Conservation (phyloP, 2,113 vertebrate species). For the Perccottus glenii region DNA sequence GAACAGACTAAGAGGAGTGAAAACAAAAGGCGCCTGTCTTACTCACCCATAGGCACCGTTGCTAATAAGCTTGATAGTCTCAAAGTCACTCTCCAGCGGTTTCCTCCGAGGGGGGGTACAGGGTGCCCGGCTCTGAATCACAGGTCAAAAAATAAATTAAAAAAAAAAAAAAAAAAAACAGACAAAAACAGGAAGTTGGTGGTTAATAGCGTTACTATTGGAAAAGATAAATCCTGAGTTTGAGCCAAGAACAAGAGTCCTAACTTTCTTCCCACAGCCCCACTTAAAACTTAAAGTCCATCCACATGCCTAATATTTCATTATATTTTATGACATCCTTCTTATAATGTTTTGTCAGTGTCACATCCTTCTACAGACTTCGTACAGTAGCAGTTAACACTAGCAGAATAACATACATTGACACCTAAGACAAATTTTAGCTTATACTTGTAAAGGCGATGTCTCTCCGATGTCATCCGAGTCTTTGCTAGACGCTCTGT, state of each 20-base stretch:
- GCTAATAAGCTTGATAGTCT: conserved; percentile 95
- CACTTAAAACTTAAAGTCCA: not conserved
- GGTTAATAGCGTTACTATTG: not conserved
- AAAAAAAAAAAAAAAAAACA: not conserved
- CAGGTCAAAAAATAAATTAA: not conserved
- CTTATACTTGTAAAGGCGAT: conserved; percentile 65
- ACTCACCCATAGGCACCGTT: conserved; percentile 95
- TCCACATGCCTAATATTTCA: not conserved
- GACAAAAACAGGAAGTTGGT: conserved; percentile 22
- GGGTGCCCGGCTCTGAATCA: conserved; percentile 75
- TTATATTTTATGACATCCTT: conserved; percentile 1
- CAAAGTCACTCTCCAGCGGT: conserved; percentile 91
- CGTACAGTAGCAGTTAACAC: not conserved
- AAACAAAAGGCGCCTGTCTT: conserved; percentile 32
- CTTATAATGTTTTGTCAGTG: not conserved
- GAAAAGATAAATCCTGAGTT: not conserved
- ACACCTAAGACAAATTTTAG: not conserved
- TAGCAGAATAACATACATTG: not conserved
- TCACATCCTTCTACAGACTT: not conserved
- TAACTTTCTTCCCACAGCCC: conserved; percentile 5
- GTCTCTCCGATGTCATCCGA: conserved; percentile 80
- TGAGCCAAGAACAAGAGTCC: not conserved
- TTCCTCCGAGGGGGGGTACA: conserved; percentile 81
- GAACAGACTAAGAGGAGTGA: conserved; percentile 17
- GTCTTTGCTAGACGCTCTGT: conserved; percentile 74